Evolutionary conservation across 2,113 vertebrate genomes (phyloP).

Genomic region (Centropus unirufus): DNA sequence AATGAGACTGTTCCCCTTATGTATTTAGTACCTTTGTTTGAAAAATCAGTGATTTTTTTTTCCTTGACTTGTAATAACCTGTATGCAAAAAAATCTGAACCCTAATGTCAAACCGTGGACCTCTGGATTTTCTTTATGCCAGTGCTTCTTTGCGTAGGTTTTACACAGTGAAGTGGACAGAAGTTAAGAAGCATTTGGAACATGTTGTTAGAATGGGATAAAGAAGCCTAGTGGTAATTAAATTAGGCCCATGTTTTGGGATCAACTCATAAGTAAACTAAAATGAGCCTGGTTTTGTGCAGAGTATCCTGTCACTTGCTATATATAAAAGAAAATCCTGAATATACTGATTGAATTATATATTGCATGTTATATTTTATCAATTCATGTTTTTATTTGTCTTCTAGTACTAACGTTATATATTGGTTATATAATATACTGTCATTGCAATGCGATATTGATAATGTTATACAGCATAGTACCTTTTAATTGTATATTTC

Average conservation of each 20-base stretch:
- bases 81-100: background rate
- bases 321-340: background rate
- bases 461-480: background rate
- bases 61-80: background rate
- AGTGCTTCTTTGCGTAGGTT: background rate
- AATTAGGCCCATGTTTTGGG: background rate
- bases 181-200: background rate
- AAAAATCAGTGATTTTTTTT: background rate
- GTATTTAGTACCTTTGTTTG: background rate
- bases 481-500: background rate
- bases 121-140: background rate
- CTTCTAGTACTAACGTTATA: background rate
- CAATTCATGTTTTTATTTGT: background rate
- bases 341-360: background rate
- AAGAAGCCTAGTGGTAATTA: background rate
- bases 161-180: background rate
- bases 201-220: background rate
- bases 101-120: background rate
- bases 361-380: background rate
- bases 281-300: background rate
- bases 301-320: background rate
- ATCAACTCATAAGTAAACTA: background rate
- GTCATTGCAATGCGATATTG: background rate
- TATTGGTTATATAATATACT: background rate
- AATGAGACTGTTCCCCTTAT: background rate